Conservation (phyloP, 2,797 vertebrate genomes). For the Lacerta agilis region DNA sequence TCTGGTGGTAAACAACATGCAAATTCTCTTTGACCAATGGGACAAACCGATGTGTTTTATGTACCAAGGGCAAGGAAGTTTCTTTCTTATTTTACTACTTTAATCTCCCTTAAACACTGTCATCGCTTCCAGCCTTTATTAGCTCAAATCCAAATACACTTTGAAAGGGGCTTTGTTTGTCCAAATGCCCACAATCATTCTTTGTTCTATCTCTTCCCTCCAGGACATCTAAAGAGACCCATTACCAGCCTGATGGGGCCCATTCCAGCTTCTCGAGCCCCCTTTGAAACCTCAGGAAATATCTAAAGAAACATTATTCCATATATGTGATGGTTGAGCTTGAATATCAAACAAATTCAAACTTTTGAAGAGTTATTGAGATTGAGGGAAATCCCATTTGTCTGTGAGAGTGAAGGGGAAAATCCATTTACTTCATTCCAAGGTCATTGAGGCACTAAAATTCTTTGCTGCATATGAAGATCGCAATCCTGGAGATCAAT, state of each 20-base stretch:
- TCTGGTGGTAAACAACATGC: background rate
- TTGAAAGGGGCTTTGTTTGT: background rate
- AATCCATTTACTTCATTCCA: background rate
- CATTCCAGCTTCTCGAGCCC: background rate
- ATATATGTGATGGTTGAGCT: background rate
- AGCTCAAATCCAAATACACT: background rate
- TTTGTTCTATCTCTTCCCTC: background rate
- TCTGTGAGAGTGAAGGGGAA: background rate
- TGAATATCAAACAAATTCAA: background rate
- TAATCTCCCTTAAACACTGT: background rate
- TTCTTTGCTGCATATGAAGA: background rate
- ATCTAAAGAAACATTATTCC: background rate
- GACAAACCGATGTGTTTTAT: background rate
- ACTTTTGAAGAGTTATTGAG: conserved; percentile 7
- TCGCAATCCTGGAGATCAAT: background rate
- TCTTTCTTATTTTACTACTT: background rate
- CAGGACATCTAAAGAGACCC: background rate
- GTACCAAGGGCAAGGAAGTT: background rate
- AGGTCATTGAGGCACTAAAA: background rate
- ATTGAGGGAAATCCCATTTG: conserved; percentile 6
- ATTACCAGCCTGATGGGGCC: background rate
- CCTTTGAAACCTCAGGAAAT: background rate
- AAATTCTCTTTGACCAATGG: background rate
- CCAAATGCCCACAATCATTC: background rate
- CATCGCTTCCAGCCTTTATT: background rate